Base-by-base conservation (phyloP, 1,140 invertebrate species). In the Drosophila baimaii region DNA sequence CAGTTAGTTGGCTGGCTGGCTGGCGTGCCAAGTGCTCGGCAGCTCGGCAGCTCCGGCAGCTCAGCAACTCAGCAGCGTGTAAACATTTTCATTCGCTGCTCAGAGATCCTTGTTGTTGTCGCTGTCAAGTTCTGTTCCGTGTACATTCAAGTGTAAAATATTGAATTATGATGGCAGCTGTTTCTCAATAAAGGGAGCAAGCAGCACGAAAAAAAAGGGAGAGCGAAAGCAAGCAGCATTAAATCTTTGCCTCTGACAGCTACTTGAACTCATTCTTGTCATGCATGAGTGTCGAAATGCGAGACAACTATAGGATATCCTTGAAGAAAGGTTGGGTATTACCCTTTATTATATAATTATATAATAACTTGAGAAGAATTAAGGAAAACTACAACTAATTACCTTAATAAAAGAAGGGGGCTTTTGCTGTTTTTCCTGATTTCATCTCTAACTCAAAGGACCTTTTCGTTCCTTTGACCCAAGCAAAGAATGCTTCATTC, bases 121-220 rank as follows among this genome's bases (percentile, higher is more conserved):
- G 33, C 84, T 88, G 84, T 89, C 84, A 89, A 80, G 84, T 81
- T 83, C 44, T 83, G 80, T 84, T 88, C 66, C 62, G 65, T 88
- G 84, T 69, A 89, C 80, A 89, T 84, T 88, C 80, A 80, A 89
- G 84, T 84, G 84, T 83, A 84, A 88, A 89, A 84, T 89, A 88
- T 88, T 88, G 84, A 88, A 89, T 88, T 88, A 88, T 88, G 84
- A 88, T 89, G 84, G 84, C 84, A 88, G 84, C 80, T 88, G 84
- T 75, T 88, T 80, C 80, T 89, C 84, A 83, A 89, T 88, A 89
- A 86, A 81, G 31, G 31, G 41, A 72, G 49, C 41, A 19, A 31
- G 21, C 47, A 29, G 47, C 33, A 9, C 12, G 49, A 51, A 19
- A 47, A 37, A 64, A 56, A 43, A 15, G 12, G 15, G 19, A 29